A percentile compares a stretch with the other conserved stretches of the same genome.
Conservation (phyloP, 2,113 vertebrate species). For the Chionis minor region DNA sequence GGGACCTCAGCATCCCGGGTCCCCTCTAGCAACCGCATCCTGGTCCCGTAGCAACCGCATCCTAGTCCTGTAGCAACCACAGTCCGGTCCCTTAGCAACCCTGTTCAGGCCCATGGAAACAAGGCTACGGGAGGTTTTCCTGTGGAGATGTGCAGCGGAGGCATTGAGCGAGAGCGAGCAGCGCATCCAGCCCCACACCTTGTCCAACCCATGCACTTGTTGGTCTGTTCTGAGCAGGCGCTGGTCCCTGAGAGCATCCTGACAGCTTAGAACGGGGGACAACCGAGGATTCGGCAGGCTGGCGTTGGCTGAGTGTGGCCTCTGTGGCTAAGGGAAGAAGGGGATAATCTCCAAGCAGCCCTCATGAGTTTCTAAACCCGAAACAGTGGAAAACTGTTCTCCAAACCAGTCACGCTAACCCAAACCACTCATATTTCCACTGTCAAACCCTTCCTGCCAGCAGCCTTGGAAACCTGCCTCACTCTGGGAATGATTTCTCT, state of each 20-base stretch:
- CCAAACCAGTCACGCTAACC: background rate
- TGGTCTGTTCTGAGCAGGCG: background rate
- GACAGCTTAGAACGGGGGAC: rapidly evolving
- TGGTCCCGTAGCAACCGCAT: background rate
- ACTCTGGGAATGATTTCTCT: background rate
- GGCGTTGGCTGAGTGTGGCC: rapidly evolving
- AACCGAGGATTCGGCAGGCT: rapidly evolving
- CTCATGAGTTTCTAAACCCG: background rate
- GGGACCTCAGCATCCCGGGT: background rate
- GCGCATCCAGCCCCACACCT: rapidly evolving
- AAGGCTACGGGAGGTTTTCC: background rate
- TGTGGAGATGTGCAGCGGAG: background rate
- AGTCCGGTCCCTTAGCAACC: slow-evolving; percentile 22
- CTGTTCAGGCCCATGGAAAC: background rate
- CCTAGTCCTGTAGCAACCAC: background rate
- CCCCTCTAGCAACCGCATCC: background rate
- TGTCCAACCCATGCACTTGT: background rate
- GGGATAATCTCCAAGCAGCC: background rate
- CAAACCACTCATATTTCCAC: rapidly evolving
- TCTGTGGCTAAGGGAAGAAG: background rate
- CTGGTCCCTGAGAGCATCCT: background rate
- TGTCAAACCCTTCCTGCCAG: background rate
- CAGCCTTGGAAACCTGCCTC: background rate
- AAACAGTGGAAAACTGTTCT: background rate
- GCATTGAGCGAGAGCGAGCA: background rate